phyloP scores from a whole-genome alignment of 2,797 vertebrate genomes.

The Corythornis leucogaster region DNA sequence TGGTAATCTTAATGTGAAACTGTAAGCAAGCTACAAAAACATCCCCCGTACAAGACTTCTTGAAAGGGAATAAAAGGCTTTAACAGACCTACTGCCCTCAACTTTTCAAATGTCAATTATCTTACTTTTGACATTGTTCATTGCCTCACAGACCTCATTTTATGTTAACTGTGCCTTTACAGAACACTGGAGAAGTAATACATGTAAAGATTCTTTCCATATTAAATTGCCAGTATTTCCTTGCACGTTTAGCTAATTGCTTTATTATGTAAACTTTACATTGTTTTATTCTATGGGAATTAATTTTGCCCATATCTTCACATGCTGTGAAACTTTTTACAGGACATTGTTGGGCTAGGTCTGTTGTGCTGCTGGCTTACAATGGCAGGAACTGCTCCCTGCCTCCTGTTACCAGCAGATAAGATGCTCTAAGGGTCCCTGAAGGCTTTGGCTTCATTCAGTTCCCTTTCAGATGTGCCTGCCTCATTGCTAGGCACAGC shows the following conservation, averaged over 20 bases:
- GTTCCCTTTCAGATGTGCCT: not conserved
- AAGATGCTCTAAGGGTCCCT: not conserved
- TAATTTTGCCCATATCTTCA: constrained; percentile 64
- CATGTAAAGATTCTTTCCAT: constrained; percentile 8
- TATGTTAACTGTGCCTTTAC: constrained; percentile 28
- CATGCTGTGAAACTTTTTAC: constrained; percentile 51
- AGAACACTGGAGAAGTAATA: constrained; percentile 6
- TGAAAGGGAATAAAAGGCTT: not conserved
- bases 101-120: constrained; percentile 52
- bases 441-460: not conserved
- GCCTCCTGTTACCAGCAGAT: not conserved
- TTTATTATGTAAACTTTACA: constrained; percentile 68
- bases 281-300: constrained; percentile 68
- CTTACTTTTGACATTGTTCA: constrained; percentile 29
- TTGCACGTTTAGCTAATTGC: constrained; percentile 54
- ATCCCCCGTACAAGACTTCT: not conserved
- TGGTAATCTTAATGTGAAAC: not conserved
- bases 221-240: not conserved
- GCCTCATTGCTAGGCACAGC: not conserved
- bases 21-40: not conserved
- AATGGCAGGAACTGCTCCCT: not conserved
- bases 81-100: not conserved
- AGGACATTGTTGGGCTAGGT: not conserved
- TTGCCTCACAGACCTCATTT: not conserved
- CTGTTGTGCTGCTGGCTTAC: not conserved